Conservation (phyloP, 37 sponge, comb jelly and placozoan species). For the Theonella swinhoei region DNA sequence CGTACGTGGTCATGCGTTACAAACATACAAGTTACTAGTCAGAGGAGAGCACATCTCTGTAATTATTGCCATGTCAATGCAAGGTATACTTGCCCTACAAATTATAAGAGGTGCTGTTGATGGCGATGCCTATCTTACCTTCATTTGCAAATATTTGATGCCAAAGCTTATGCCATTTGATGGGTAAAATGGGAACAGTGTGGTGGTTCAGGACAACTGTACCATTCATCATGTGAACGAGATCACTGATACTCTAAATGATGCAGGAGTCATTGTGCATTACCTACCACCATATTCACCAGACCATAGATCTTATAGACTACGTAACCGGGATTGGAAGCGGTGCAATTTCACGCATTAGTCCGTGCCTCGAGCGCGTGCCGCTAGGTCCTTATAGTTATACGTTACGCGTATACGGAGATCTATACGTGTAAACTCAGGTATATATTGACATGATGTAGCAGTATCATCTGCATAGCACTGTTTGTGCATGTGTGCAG, state of each 20-base stretch:
- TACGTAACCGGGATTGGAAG: too few species aligned
- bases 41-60: too few species aligned
- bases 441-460: too few species aligned
- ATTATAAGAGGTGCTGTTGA: conserved; percentile 30
- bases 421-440: too few species aligned
- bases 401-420: too few species aligned
- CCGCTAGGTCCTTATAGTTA: too few species aligned
- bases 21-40: too few species aligned
- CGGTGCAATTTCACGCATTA: too few species aligned
- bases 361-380: too few species aligned
- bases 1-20: too few species aligned
- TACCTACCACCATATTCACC: conserved; percentile 38
- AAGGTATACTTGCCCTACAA: conserved; percentile 33
- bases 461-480: too few species aligned
- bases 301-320: conserved; percentile 25
- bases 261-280: conserved; percentile 25
- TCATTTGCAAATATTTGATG: conserved; percentile 18
- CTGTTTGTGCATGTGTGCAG: too few species aligned
- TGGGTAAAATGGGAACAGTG: conserved; percentile 14
- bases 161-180: conserved; percentile 51
- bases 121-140: conserved; percentile 26
- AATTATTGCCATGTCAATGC: conserved; percentile 38
- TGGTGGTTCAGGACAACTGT: conserved; percentile 52
- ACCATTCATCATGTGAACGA: conserved; percentile 36
- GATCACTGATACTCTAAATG: conserved; percentile 12